A percentile compares a stretch with the other conserved stretches of the same genome.
These are phyloP conservation scores for Drosophila rufa DNA, from an alignment of 1,140 invertebrate genomes.

Conservation along the genomic window DNA sequence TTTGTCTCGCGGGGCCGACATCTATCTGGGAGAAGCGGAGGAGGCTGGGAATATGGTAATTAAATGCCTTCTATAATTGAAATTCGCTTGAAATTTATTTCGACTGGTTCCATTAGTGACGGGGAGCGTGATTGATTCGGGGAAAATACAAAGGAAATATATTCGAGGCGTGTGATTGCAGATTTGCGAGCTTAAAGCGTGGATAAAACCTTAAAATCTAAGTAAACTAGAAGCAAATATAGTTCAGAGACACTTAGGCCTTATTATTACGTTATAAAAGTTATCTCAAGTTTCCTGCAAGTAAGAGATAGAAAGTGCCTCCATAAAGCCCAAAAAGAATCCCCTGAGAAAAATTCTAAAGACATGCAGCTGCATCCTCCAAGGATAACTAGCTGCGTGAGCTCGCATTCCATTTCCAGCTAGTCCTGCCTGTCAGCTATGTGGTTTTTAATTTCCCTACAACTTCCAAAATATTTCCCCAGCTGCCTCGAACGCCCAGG, in stretches of 20 bases:
- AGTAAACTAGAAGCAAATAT: too few species aligned
- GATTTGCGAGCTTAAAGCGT: too few species aligned
- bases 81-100: conserved; percentile 53
- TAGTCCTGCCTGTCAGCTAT: neutral
- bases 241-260: neutral
- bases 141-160: neutral
- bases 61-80: conserved; percentile 77
- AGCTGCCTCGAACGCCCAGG: neutral
- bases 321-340: neutral
- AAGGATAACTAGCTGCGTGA: conserved; percentile 2
- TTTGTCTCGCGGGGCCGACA: conserved; percentile 43
- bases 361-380: conserved; percentile 3
- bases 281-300: neutral
- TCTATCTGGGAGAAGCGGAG: neutral
- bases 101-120: conserved; percentile 12
- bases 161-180: too few species aligned
- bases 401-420: conserved; percentile 3
- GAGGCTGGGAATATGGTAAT: conserved; percentile 49
- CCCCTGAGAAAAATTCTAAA: neutral
- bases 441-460: conserved; percentile 34
- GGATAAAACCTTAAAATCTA: too few species aligned
- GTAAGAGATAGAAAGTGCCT: neutral
- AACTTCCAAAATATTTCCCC: conserved; percentile 20
- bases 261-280: neutral
- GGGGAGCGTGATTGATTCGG: conserved; percentile 21